A percentile compares a stretch with the other conserved stretches of the same genome.
Evolutionary conservation across 2,797 vertebrate species (phyloP).

Genomic region (Zalophus californianus): DNA sequence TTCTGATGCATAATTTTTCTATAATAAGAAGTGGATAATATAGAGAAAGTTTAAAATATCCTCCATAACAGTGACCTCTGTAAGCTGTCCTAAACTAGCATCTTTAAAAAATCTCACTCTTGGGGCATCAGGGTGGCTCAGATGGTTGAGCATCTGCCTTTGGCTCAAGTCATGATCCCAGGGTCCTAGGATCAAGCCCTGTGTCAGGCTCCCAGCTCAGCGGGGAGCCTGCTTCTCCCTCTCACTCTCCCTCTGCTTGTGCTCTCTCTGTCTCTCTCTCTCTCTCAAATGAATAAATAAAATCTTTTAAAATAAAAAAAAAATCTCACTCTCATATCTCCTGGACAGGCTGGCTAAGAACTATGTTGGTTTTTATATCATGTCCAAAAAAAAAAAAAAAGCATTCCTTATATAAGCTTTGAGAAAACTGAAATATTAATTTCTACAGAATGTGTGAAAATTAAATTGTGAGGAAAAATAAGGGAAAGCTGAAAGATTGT

Average conservation of each 20-base stretch:
- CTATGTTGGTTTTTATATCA: neutral
- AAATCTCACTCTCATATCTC: neutral
- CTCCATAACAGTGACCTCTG: neutral
- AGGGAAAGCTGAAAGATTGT: neutral
- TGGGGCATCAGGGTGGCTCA: accelerated
- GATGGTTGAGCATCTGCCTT: neutral
- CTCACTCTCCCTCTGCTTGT: neutral
- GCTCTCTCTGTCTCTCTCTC: neutral
- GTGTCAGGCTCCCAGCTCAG: neutral
- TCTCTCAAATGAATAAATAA: neutral
- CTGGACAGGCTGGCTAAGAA: neutral
- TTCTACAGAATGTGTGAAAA: neutral
- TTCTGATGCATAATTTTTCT: neutral
- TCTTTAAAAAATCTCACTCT: neutral
- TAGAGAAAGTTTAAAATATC: neutral
- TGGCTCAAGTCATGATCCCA: neutral
- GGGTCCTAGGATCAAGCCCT: neutral
- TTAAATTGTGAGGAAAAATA: neutral
- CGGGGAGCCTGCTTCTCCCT: too few relatives aligned
- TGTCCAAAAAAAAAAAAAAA: neutral
- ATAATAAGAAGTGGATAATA: neutral
- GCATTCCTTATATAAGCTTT: neutral
- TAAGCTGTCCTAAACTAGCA: neutral
- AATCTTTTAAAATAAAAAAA: neutral
- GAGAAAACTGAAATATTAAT: neutral